Evolutionary conservation across 2,113 vertebrate species (phyloP).

Genomic region (Coracopsis vasa): DNA sequence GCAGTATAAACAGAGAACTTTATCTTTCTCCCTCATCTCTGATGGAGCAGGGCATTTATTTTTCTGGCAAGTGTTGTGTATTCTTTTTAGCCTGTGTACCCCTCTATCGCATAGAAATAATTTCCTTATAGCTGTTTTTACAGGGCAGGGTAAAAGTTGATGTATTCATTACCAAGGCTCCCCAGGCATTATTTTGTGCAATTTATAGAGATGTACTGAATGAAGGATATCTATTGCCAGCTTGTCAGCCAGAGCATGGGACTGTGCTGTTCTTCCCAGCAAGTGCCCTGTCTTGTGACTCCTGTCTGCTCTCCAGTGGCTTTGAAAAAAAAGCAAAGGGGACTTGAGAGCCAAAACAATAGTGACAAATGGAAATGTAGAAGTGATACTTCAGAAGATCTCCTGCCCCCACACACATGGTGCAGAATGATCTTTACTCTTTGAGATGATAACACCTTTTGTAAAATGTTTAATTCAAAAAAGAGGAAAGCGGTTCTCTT

Average conservation of each 20-base stretch:
- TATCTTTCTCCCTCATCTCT: background rate
- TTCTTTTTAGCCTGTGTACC: slow-evolving; percentile 28
- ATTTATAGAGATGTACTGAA: slow-evolving; percentile 31
- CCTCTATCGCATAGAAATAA: background rate
- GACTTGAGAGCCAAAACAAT: background rate
- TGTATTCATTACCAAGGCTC: background rate
- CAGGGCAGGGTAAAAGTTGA: slow-evolving; percentile 37
- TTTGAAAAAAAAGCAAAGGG: background rate
- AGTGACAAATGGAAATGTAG: slow-evolving; percentile 26
- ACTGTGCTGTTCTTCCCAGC: background rate
- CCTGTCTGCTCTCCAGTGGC: background rate
- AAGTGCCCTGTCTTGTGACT: background rate
- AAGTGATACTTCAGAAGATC: background rate
- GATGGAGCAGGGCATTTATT: background rate
- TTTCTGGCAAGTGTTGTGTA: slow-evolving; percentile 27
- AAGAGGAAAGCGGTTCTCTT: background rate
- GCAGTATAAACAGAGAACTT: background rate
- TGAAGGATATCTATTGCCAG: background rate
- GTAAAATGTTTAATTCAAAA: background rate
- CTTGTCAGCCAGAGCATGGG: background rate
- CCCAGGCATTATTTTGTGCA: slow-evolving; percentile 22
- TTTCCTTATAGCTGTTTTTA: slow-evolving; percentile 33
- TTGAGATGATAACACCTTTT: background rate
- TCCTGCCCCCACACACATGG: background rate
- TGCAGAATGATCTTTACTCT: background rate